Conservation (phyloP, 2,888 invertebrate species). For the Aricia artaxerxes region DNA sequence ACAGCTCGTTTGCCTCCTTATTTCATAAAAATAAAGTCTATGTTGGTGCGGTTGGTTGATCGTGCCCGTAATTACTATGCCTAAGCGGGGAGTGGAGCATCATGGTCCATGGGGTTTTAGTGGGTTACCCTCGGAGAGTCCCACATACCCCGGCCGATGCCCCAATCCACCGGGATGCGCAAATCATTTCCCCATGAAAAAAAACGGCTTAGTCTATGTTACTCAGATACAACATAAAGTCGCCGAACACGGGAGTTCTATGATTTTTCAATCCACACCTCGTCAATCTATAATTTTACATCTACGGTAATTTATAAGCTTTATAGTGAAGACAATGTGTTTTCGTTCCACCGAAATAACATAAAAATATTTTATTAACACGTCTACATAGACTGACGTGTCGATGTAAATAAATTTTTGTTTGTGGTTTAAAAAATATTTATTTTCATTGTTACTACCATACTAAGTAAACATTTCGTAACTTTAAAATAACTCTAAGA, state of each 20-base stretch:
- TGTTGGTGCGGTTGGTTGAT: no score
- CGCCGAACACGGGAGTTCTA: no score
- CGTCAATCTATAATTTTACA: conserved; percentile 3
- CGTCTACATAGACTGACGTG: conserved; percentile 16
- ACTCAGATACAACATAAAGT: neutral
- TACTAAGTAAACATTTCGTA: neutral
- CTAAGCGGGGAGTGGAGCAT: no score
- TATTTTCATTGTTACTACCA: neutral
- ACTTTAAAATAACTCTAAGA: neutral
- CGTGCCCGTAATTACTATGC: no score
- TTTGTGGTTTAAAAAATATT: neutral
- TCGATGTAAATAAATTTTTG: conserved; percentile 2
- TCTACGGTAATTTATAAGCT: conserved; percentile 9
- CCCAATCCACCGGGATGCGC: no score
- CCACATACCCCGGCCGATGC: no score
- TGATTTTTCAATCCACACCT: neutral
- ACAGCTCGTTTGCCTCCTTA: no score
- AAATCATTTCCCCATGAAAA: no score
- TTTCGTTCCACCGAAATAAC: conserved; percentile 51
- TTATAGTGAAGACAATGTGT: conserved; percentile 59
- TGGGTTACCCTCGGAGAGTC: no score
- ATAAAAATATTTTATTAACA: conserved; percentile 38
- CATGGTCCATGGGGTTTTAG: no score
- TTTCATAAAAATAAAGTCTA: no score
- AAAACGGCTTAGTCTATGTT: no score